These are phyloP conservation scores for Serilophus lunatus DNA, from an alignment of 2,113 vertebrate species.

Conservation along the genomic window DNA sequence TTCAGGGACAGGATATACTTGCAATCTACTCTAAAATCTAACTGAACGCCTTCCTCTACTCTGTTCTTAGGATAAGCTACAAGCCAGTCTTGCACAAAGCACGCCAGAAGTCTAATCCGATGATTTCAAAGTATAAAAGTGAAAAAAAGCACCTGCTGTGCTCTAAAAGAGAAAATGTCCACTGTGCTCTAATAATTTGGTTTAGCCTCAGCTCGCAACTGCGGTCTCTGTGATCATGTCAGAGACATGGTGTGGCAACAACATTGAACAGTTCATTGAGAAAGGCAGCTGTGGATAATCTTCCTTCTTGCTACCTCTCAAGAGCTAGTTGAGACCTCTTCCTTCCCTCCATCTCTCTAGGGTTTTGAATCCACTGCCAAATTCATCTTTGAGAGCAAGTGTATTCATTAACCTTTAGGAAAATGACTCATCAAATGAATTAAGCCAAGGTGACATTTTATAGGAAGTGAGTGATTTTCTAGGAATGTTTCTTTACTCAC, in stretches of 20 bases:
- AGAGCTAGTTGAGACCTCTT: not conserved
- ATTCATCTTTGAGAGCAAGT: not conserved
- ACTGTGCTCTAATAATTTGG: not conserved
- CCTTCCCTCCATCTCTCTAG: not conserved
- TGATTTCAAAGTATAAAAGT: not conserved
- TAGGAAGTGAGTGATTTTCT: not conserved
- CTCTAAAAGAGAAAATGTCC: not conserved
- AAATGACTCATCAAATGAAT: conserved; percentile 3
- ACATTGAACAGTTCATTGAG: fast-evolving
- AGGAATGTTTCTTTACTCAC: not conserved
- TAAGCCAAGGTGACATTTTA: conserved; percentile 39
- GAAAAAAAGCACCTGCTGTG: not conserved
- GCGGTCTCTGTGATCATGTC: fast-evolving
- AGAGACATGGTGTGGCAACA: not conserved
- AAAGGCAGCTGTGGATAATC: not conserved
- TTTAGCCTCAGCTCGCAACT: fast-evolving
- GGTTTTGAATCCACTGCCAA: not conserved
- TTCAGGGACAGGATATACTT: not conserved
- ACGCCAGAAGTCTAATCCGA: not conserved
- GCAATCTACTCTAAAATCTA: fast-evolving
- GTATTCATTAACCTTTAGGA: conserved; percentile 31
- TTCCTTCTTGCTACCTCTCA: not conserved
- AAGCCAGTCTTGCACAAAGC: not conserved
- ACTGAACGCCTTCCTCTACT: not conserved
- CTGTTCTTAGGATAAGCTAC: not conserved